Conservation (phyloP, 2,113 vertebrate genomes). For the Alouatta palliata region DNA sequence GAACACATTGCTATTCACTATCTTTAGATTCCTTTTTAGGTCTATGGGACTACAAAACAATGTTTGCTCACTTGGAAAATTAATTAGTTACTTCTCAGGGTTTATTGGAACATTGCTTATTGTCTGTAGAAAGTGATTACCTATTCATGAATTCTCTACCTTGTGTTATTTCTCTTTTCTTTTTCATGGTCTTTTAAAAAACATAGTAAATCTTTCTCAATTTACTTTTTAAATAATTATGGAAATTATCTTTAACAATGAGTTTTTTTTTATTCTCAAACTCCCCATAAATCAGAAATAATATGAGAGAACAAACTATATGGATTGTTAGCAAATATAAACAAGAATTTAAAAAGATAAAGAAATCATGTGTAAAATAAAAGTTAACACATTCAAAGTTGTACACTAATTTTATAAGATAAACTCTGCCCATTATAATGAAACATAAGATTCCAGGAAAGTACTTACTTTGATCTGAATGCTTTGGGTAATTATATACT, state of each 20-base stretch:
- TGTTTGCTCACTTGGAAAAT: conserved; percentile 73
- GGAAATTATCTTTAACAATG: conserved; percentile 51
- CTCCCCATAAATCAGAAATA: neutral
- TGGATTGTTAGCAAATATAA: conserved; percentile 54
- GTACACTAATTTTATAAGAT: neutral
- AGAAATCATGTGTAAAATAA: conserved; percentile 15
- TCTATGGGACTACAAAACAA: conserved; percentile 67
- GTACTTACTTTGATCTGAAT: conserved; percentile 5
- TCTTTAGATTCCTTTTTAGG: conserved; percentile 58
- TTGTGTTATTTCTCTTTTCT: conserved; percentile 52
- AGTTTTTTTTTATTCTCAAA: neutral
- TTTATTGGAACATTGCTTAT: conserved; percentile 69
- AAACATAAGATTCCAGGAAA: conserved; percentile 13
- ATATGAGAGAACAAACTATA: conserved; percentile 34
- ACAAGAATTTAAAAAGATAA: conserved; percentile 41
- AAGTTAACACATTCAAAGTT: conserved; percentile 23
- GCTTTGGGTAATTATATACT: neutral
- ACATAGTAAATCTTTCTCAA: conserved; percentile 31
- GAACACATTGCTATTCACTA: conserved; percentile 51
- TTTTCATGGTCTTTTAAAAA: conserved; percentile 47
- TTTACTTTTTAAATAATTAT: conserved; percentile 65
- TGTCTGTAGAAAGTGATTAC: conserved; percentile 69
- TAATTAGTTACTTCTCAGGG: conserved; percentile 70
- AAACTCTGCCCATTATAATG: conserved; percentile 7
- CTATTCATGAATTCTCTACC: conserved; percentile 64